Conservation (phyloP, 2,888 invertebrate genomes). For the Drosophila paranaensis region DNA sequence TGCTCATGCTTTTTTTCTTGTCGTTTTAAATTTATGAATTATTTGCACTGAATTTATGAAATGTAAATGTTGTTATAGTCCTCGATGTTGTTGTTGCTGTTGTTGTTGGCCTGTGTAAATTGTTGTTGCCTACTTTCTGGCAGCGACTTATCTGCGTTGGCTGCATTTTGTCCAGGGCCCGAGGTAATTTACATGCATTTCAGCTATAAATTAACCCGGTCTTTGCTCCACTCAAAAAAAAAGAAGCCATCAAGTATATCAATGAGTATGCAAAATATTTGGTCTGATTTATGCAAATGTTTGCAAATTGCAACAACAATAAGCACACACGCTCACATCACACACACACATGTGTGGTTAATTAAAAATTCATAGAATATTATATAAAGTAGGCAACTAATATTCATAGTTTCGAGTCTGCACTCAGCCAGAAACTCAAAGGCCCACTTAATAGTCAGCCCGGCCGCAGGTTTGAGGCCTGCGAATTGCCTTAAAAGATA, state of each 20-base stretch:
- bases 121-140: constrained; percentile 45
- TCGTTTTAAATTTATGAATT: constrained; percentile 71
- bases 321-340: neutral
- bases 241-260: neutral
- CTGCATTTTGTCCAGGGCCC: constrained; percentile 52
- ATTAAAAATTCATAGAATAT: constrained; percentile 77
- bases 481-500: constrained; percentile 54
- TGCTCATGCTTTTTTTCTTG: constrained; percentile 9
- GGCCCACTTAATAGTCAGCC: constrained; percentile 47
- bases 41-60: constrained; percentile 77
- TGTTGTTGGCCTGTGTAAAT: constrained; percentile 26
- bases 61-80: constrained; percentile 53
- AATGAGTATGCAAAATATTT: constrained; percentile 32
- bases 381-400: constrained; percentile 69
- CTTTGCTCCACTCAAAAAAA: constrained; percentile 24
- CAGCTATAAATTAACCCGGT: constrained; percentile 61
- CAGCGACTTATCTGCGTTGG: constrained; percentile 66
- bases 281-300: constrained; percentile 67
- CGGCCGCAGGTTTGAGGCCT: constrained; percentile 34
- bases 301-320: constrained; percentile 24
- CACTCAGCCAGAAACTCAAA: constrained; percentile 57
- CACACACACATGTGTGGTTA: constrained; percentile 27
- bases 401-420: constrained; percentile 66
- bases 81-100: neutral
- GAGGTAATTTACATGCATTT: constrained; percentile 69